Evolutionary conservation across 2,888 invertebrate species (phyloP), one percentile per base, ranked within the genome.

Genomic region (Melolontha melolontha): DNA sequence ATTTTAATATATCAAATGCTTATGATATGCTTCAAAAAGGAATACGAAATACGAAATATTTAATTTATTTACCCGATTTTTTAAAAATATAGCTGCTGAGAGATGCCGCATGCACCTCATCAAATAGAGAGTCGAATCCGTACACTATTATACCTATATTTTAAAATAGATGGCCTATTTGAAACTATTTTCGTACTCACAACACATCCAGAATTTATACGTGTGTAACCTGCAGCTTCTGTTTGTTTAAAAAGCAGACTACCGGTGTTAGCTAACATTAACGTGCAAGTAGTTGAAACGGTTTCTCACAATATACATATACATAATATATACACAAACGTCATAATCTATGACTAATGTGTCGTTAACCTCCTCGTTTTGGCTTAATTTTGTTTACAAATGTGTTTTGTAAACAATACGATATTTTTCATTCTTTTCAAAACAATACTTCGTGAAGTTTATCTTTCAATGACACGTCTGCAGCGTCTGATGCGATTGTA

Each of bases 111-210:
- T 47, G 16, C 47, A 47, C 14, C 12, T 16, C 17, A 14, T 47
- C 14, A 47, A 47, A 7, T 10, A 47, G 47, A 47, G 1, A 47
- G 8, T 7, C 14, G 7, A 47, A 47, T n/a, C n/a, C 17, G 17
- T 50, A 27, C 27, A 17, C 11, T 50, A 22, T n/a, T 10, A 50
- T 27, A 50, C 50, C 50, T 34, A 27, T 8, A 50, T 22, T 27
- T 50, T 22, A 50, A 22, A 50, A 50, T 50, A 50, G 50, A 50
- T 50, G 50, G n/a, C 50, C 50, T 50, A 50, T 50, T 50, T 50
- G 27, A 22, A n/a, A 50, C 50, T 50, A 50, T 50, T 50, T 50
- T 50, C 27, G 27, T 22, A 7, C 27, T 7, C 27, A n/a, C 50
- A 27, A 50, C 50, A 27, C 17, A 50, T 27, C 22, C 17, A 22